A percentile compares a stretch with the other conserved stretches of the same genome.
phyloP scores from a whole-genome alignment of 2,113 vertebrate genomes.

The Periophthalmodon schlosseri region DNA sequence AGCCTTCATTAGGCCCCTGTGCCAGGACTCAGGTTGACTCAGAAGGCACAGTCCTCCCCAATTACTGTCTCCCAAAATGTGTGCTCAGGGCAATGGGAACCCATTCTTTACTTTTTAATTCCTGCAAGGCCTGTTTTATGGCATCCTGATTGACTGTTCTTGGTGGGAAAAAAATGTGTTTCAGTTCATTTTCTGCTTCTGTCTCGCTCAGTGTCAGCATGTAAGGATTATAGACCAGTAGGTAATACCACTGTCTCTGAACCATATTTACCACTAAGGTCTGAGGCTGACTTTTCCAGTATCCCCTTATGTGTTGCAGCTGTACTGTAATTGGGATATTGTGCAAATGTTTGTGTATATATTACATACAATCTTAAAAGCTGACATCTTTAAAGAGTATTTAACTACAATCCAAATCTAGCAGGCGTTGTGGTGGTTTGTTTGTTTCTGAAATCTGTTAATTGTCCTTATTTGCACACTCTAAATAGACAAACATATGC shows the following conservation, averaged over 20 bases:
- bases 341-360: slow-evolving; percentile 14
- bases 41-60: slow-evolving; percentile 62
- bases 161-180: slow-evolving; percentile 54
- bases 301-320: slow-evolving; percentile 36
- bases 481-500: slow-evolving; percentile 55
- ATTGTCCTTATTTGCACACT: slow-evolving; percentile 47
- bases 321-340: slow-evolving; percentile 13
- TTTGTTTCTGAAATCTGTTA: background rate
- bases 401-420: background rate
- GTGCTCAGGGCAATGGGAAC: slow-evolving; percentile 49
- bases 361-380: slow-evolving; percentile 9
- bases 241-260: slow-evolving; percentile 42
- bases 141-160: slow-evolving; percentile 60
- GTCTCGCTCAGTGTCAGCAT: slow-evolving; percentile 30
- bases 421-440: slow-evolving; percentile 40
- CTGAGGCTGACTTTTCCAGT: slow-evolving; percentile 42
- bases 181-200: slow-evolving; percentile 38
- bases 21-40: slow-evolving; percentile 46
- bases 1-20: slow-evolving; percentile 56
- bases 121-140: slow-evolving; percentile 42
- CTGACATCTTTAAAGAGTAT: background rate
- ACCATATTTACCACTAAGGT: slow-evolving; percentile 45
- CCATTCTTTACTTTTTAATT: slow-evolving; percentile 69
- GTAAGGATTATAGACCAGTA: slow-evolving; percentile 47
- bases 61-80: slow-evolving; percentile 67